Evolutionary conservation across 2,888 invertebrate genomes (phyloP), one percentile per base, ranked within the genome.

Genomic region (Dolomedes plantarius): DNA sequence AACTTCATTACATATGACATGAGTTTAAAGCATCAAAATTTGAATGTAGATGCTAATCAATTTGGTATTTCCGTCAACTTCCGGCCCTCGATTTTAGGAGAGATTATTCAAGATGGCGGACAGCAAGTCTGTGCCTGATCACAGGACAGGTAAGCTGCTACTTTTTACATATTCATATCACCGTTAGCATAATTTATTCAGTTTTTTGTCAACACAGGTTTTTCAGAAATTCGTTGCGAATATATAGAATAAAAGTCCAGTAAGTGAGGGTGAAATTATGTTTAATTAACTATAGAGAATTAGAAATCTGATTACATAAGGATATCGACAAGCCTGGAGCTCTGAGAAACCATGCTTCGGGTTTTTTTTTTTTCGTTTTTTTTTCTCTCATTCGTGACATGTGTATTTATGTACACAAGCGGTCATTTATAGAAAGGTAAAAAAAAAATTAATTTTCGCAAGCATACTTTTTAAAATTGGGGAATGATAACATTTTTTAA

Each of bases 21-120:
- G 16, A 46, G 16, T 56, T 56, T 56, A 56, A 19, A 56, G 46
- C 56, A 5, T 16, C 36, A 72, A 73, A 31, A 68, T 78, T 73
- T 27, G 39, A 78, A 72, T 74, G 56, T 62, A 78, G 78, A 86
- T 86, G 75, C 74, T 86, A 86, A 86, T 86, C 86, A 86, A 86
- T 86, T 80, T 80, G 64, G 68, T 75, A 72, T 87, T 87, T 87
- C 87, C 82, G 83, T 87, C 79, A 83, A 87, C 82, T 87, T 87
- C 87, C 87, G 87, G 87, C 80, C 31, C 71, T 81, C 72, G 79
- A 87, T 69, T 86, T 79, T 64, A 71, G 16, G 16, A 31, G 50
- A 77, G 79, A 87, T 79, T 79, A 82, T 82, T 87, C 87, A 87
- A 87, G 78, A 87, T 87, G 87, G 87, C 87, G 82, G 87, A 83